A percentile compares a stretch with the other conserved stretches of the same genome.
These are phyloP conservation scores for Hiodon alosoides DNA, from an alignment of 2,113 vertebrate species.

Conservation along the genomic window DNA sequence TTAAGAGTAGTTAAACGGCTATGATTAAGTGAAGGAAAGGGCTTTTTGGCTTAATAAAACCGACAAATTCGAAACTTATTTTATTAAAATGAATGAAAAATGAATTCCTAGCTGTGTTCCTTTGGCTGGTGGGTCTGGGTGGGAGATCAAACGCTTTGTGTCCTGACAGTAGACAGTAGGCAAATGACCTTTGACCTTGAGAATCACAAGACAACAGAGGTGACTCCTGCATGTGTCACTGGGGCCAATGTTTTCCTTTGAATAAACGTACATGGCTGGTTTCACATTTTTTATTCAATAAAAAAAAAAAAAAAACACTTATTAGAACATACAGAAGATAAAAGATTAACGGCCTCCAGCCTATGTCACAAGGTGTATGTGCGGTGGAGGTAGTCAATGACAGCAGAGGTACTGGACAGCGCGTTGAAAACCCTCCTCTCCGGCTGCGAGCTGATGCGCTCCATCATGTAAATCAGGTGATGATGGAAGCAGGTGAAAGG, in stretches of 20 bases:
- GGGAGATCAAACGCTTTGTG: not conserved
- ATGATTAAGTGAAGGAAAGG: no score
- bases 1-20: no score
- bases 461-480: conserved; percentile 97
- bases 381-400: conserved; percentile 83
- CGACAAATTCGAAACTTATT: no score
- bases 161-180: no score
- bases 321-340: not conserved
- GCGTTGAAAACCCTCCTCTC: conserved; percentile 89
- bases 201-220: not conserved
- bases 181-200: no score
- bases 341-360: conserved; percentile 8
- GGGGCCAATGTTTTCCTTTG: not conserved
- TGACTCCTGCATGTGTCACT: no score
- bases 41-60: no score
- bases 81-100: no score
- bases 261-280: not conserved
- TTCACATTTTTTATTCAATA: not conserved
- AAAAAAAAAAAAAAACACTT: not conserved
- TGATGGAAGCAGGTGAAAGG: conserved; percentile 93
- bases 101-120: no score
- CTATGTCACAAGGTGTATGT: conserved; percentile 63
- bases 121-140: not conserved
- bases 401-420: conserved; percentile 87
- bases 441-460: conserved; percentile 85